phyloP scores from a whole-genome alignment of 1,140 invertebrate genomes.

The Platyscapa corneri region DNA sequence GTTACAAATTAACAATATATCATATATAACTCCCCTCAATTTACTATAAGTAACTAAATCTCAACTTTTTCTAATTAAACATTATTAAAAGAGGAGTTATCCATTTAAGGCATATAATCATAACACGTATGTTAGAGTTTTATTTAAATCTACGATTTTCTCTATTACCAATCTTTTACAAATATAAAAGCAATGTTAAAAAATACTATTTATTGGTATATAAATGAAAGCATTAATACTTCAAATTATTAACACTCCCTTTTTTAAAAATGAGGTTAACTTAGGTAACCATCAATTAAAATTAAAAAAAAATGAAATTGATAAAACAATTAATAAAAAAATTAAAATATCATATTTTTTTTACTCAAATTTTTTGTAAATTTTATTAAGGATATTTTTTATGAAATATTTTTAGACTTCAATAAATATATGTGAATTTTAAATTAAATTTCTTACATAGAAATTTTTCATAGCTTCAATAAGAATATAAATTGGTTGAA shows the following conservation, averaged over 20 bases:
- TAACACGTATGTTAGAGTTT: background rate
- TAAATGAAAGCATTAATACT: too few relatives aligned
- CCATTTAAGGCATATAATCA: background rate
- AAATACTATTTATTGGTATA: too few relatives aligned
- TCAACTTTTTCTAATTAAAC: background rate
- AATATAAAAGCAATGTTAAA: too few relatives aligned
- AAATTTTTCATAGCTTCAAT: background rate
- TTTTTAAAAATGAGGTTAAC: too few relatives aligned
- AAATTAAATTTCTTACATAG: background rate
- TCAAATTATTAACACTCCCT: too few relatives aligned
- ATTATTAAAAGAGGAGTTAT: background rate
- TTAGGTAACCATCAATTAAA: too few relatives aligned
- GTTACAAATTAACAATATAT: background rate
- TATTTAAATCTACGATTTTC: too few relatives aligned
- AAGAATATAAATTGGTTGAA: background rate
- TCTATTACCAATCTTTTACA: too few relatives aligned
- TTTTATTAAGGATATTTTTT: background rate
- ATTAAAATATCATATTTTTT: background rate
- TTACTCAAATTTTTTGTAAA: background rate
- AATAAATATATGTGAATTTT: background rate
- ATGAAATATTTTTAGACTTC: background rate
- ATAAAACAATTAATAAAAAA: too few relatives aligned
- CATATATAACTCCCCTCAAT: background rate
- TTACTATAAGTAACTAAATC: background rate
- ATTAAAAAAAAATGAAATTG: too few relatives aligned